A percentile compares a stretch with the other conserved stretches of the same genome.
Conservation (phyloP, 2,113 vertebrate genomes). For the Picathartes gymnocephalus region DNA sequence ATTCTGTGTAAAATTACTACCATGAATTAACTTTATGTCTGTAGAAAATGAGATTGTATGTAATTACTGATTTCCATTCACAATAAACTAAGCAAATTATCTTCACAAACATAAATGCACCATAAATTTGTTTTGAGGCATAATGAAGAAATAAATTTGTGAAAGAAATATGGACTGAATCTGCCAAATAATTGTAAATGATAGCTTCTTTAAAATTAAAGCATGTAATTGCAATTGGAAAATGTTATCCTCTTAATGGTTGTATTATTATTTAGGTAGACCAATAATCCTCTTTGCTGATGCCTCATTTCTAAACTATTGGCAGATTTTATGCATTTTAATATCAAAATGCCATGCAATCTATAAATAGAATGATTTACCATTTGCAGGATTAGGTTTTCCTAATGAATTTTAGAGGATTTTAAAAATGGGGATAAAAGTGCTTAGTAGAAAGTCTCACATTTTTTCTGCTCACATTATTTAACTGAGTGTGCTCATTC, state of each 20-base stretch:
- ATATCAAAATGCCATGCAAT: slow-evolving; percentile 68
- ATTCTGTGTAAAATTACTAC: slow-evolving; percentile 78
- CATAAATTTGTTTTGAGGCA: slow-evolving; percentile 82
- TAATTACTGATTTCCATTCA: slow-evolving; percentile 84
- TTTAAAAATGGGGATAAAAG: slow-evolving; percentile 49
- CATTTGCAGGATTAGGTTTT: slow-evolving; percentile 49
- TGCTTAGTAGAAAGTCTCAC: slow-evolving; percentile 31
- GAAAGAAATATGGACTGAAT: slow-evolving; percentile 81
- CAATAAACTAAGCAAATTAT: slow-evolving; percentile 85
- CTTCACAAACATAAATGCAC: slow-evolving; percentile 76
- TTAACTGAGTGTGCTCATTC: slow-evolving; percentile 42
- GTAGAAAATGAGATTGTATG: slow-evolving; percentile 77
- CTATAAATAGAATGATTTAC: slow-evolving; percentile 70
- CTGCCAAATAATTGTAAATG: slow-evolving; percentile 81
- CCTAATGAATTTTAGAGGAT: slow-evolving; percentile 61
- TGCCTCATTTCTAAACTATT: slow-evolving; percentile 70
- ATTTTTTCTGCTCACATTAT: slow-evolving; percentile 27
- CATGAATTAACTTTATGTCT: slow-evolving; percentile 84
- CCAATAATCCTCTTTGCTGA: slow-evolving; percentile 74
- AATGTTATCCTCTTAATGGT: slow-evolving; percentile 76
- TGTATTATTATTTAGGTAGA: slow-evolving; percentile 77
- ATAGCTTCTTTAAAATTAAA: slow-evolving; percentile 82
- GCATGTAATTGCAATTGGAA: slow-evolving; percentile 80
- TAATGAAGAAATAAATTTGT: slow-evolving; percentile 86
- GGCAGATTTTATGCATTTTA: slow-evolving; percentile 75